These are phyloP conservation scores for Xenentodon cancila DNA, from an alignment of 2,797 vertebrate genomes.

Conservation along the genomic window DNA sequence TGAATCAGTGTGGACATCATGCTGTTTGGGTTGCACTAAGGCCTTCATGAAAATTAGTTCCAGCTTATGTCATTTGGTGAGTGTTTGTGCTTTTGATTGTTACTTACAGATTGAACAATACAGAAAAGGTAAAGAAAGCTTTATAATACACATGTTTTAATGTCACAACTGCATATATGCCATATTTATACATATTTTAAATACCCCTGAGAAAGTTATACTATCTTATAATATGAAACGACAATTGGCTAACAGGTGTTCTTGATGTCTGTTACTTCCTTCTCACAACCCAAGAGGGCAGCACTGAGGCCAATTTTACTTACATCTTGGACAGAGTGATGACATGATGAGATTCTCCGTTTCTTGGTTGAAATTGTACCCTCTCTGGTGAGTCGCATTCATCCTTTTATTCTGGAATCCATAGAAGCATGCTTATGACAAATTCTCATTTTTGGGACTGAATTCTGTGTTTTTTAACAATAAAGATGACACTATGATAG, in stretches of 20 bases:
- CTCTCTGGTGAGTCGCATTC: constrained; percentile 47
- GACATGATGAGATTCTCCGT: constrained; percentile 45
- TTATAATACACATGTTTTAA: background rate
- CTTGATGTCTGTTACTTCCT: background rate
- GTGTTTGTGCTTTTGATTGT: constrained; percentile 18
- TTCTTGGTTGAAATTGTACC: constrained; percentile 13
- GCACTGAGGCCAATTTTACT: constrained; percentile 24
- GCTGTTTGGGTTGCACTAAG: constrained; percentile 7
- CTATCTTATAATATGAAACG: too few relatives aligned
- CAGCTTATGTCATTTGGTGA: constrained; percentile 52
- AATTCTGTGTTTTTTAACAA: too few relatives aligned
- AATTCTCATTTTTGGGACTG: background rate
- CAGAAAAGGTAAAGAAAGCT: too few relatives aligned
- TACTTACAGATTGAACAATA: background rate
- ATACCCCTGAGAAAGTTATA: too few relatives aligned
- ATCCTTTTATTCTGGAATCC: background rate
- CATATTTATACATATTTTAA: too few relatives aligned
- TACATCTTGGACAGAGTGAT: constrained; percentile 16
- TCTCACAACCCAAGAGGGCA: constrained; percentile 47
- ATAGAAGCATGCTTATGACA: background rate
- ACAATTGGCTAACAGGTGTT: too few relatives aligned
- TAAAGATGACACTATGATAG: too few relatives aligned
- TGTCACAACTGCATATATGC: background rate
- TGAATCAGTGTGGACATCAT: constrained; percentile 8
- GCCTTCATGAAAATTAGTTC: constrained; percentile 12